Conservation (phyloP, 2,113 vertebrate species). For the Apaloderma vittatum region DNA sequence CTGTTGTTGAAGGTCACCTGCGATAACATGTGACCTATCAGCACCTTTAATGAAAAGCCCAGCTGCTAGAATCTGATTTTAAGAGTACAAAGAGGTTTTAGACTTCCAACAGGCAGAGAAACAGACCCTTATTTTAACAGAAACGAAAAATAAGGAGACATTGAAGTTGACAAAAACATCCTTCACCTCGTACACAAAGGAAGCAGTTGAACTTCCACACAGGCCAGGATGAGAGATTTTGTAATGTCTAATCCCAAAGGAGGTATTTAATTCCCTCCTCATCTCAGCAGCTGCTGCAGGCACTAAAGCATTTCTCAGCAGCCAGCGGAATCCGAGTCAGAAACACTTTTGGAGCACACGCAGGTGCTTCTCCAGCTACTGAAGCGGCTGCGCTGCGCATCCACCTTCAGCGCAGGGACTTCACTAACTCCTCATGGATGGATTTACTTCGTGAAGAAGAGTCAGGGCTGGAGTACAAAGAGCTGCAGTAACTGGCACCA, state of each 20-base stretch:
- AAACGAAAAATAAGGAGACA: neutral
- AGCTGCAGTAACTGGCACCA: neutral
- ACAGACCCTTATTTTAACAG: neutral
- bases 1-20: conserved; percentile 21
- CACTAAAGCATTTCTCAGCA: neutral
- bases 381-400: fast-evolving
- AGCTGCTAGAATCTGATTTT: conserved; percentile 43
- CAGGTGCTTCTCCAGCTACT: neutral
- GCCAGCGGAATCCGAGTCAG: neutral
- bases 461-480: neutral
- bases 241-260: neutral
- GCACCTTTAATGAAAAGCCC: conserved; percentile 67
- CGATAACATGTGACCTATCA: conserved; percentile 9
- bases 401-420: neutral
- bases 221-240: conserved; percentile 13
- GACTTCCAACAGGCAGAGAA: conserved; percentile 29
- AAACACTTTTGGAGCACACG: neutral
- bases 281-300: neutral
- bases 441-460: neutral
- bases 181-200: conserved; percentile 15
- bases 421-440: fast-evolving
- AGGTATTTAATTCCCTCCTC: neutral
- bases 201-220: conserved; percentile 2
- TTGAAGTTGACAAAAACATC: conserved; percentile 15
- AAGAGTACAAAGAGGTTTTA: conserved; percentile 57